Percentiles rank a stretch among this genome's conserved stretches.
phyloP scores from a whole-genome alignment of 2,113 vertebrate genomes.

The Menidia beryllina region DNA sequence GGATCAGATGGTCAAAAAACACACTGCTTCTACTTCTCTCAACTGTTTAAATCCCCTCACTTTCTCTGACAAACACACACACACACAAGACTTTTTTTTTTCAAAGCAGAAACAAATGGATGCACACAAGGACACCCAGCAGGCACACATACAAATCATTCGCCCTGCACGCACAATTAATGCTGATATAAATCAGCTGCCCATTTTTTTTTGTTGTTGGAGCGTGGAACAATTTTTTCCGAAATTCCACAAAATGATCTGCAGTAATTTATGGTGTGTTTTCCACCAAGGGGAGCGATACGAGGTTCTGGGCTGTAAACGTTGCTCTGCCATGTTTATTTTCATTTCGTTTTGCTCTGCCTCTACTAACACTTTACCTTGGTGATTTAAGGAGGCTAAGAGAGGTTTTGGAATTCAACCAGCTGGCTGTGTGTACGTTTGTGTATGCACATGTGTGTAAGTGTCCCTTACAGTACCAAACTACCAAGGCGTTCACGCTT shows the following conservation, averaged over 20 bases:
- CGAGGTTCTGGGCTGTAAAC: constrained; percentile 76
- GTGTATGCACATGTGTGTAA: constrained; percentile 4
- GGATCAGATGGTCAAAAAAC: constrained; percentile 59
- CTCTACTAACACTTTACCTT: constrained; percentile 75
- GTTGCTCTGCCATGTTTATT: constrained; percentile 77
- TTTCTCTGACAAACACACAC: constrained; percentile 26
- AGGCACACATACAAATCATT: constrained; percentile 40
- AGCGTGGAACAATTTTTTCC: constrained; percentile 49
- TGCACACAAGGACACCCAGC: constrained; percentile 60
- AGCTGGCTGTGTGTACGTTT: constrained; percentile 40
- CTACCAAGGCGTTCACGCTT: constrained; percentile 12
- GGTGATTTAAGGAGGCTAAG: constrained; percentile 75
- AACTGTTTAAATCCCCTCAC: constrained; percentile 45
- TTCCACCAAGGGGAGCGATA: constrained; percentile 76
- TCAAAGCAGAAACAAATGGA: constrained; percentile 62
- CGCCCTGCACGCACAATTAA: constrained; percentile 63
- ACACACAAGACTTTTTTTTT: constrained; percentile 4
- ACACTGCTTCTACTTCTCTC: constrained; percentile 51
- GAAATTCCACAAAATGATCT: constrained; percentile 73
- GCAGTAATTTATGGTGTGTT: constrained; percentile 75
- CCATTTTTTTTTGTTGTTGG: constrained; percentile 50
- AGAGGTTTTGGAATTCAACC: constrained; percentile 67
- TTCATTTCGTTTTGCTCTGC: constrained; percentile 77
- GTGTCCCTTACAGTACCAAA: constrained; percentile 13
- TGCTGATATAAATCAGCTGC: constrained; percentile 70